Evolutionary conservation across 2,888 invertebrate species (phyloP).

Genomic region (Altica lythri): DNA sequence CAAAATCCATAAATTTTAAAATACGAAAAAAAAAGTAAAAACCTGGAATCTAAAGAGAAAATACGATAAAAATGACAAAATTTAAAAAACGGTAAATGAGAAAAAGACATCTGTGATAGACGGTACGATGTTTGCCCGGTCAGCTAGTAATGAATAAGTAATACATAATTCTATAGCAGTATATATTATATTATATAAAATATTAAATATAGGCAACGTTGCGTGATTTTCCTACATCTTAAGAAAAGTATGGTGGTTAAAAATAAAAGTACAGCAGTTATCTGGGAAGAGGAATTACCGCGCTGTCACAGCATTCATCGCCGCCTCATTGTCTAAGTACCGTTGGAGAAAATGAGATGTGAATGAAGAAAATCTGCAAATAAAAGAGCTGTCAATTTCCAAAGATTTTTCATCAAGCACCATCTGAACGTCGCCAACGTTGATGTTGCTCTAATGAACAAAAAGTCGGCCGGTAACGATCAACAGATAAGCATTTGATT

Average conservation of each 20-base stretch:
- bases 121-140: too few species aligned
- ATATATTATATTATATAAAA: neutral
- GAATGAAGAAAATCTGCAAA: constrained; percentile 58
- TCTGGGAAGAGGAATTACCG: constrained; percentile 49
- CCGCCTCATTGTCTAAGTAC: constrained; percentile 48
- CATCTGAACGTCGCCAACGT: constrained; percentile 50
- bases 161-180: neutral
- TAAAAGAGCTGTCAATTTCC: constrained; percentile 58
- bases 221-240: constrained; percentile 16
- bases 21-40: too few species aligned
- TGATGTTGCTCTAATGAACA: constrained; percentile 57
- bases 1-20: too few species aligned
- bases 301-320: constrained; percentile 50
- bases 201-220: constrained; percentile 18
- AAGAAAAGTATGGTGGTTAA: constrained; percentile 23
- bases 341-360: constrained; percentile 56
- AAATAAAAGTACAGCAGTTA: too few species aligned
- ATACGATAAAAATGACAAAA: too few species aligned
- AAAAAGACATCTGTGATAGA: too few species aligned
- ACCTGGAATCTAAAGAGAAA: too few species aligned
- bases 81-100: too few species aligned
- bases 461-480: constrained; percentile 56
- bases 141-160: too few species aligned
- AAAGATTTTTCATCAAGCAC: constrained; percentile 58
- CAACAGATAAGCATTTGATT: constrained; percentile 54